Percentiles rank a stretch among this genome's conserved stretches.
phyloP scores from a whole-genome alignment of 2,797 vertebrate species.

The Dromococcyx pavoninus region DNA sequence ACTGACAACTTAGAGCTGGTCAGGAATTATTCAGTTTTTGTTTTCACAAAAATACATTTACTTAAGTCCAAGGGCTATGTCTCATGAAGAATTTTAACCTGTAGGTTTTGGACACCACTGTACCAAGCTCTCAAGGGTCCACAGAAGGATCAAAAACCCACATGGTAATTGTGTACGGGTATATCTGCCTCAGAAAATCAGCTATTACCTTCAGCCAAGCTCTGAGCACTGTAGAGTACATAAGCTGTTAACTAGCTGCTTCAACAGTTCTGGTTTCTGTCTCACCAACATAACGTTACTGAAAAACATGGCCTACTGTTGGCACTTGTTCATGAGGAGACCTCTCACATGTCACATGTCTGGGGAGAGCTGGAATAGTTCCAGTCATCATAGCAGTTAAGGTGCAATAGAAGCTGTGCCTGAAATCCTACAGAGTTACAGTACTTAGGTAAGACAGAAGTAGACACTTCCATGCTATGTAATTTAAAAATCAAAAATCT shows the following conservation, averaged over 20 bases:
- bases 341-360: neutral
- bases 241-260: neutral
- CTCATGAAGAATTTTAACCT: neutral
- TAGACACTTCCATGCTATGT: neutral
- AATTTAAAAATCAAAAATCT: neutral
- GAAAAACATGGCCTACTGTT: neutral
- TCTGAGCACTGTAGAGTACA: fast-evolving
- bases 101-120: neutral
- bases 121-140: neutral
- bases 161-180: neutral
- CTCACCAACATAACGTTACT: neutral
- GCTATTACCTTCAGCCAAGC: neutral
- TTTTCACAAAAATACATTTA: neutral
- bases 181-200: neutral
- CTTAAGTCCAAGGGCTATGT: neutral
- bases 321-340: neutral
- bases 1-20: neutral
- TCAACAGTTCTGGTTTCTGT: neutral
- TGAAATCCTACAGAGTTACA: neutral
- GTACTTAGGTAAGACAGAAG: neutral
- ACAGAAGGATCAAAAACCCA: neutral
- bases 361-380: neutral
- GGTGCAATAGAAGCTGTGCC: neutral
- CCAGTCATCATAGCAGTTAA: neutral
- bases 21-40: neutral